Evolutionary conservation across 2,797 vertebrate genomes (phyloP), one percentile per base, ranked within the genome.

Genomic region (Scarus forsteni): DNA sequence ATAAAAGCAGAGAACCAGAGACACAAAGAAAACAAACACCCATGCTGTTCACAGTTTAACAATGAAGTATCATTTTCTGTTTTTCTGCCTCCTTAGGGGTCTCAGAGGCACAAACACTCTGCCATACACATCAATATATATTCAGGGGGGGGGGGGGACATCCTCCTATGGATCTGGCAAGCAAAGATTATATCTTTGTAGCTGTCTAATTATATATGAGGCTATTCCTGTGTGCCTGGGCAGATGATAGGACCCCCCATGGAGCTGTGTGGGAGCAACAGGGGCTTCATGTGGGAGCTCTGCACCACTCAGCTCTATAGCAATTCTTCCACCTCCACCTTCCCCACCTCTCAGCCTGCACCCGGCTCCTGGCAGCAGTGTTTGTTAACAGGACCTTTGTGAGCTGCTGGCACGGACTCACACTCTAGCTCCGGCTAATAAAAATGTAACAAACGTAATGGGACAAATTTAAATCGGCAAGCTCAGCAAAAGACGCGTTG

Each of bases 391-490:
- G 81, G 74, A 81, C 66, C 75, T 85, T 67, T 70, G 73, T 80
- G 63, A 71, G 66, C 83, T 61, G 46, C 81, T 84, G 86, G 86
- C 86, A 70, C 73, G 39, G 79, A 74, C 73, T 65, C 72, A 74
- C 80, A 74, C 63, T 85, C 36, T 18, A 81, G 69, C 53, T 74
- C 70, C 53, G 74, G 84, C 85, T 91, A 81, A 92, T 92, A 88
- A 92, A 94, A 89, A 88, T 73, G 77, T 85, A 81, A 71, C 70
- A 84, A 82, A 82, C 70, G 66, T 84, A 89, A 86, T 80, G 79
- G 82, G 77, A 77, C 73, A 62, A 67, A 79, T 71, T 87, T 69
- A 84, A 89, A 86, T 70, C 43, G 50, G 80, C 86, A 10, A 89
- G 83, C 90, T 91, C 88, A 86, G 87, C 87, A 79, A 54, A 84